These are phyloP conservation scores for Pygoscelis adeliae DNA, from an alignment of 2,113 vertebrate species.

Conservation along the genomic window DNA sequence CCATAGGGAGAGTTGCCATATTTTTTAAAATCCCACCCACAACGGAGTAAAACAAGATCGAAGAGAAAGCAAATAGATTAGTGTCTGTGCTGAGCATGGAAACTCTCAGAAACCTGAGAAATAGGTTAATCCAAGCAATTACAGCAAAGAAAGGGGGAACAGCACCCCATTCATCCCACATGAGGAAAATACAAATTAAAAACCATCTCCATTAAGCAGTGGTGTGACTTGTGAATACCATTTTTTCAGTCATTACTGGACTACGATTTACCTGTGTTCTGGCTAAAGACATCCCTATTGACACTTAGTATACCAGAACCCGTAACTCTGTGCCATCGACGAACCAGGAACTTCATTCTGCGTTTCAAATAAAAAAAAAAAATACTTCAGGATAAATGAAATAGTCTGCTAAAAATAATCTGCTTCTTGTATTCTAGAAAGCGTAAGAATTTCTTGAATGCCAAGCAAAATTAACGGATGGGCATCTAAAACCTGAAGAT, in stretches of 20 bases:
- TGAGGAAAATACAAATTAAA: neutral
- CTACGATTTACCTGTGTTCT: conserved; percentile 76
- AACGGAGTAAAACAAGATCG: neutral
- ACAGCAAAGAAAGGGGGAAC: neutral
- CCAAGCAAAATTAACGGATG: neutral
- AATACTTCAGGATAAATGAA: neutral
- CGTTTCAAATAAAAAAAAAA: neutral
- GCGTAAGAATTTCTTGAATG: neutral
- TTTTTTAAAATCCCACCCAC: neutral
- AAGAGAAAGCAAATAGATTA: neutral
- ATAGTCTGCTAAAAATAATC: neutral
- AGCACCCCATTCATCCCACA: neutral
- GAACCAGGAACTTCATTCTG: conserved; percentile 96
- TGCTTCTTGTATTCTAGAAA: neutral
- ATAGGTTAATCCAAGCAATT: neutral
- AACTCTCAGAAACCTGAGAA: neutral
- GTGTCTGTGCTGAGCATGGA: neutral
- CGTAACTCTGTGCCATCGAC: conserved; percentile 88
- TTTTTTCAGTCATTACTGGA: neutral
- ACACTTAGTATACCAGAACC: conserved; percentile 72
- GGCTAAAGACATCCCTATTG: conserved; percentile 83
- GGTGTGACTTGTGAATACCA: neutral
- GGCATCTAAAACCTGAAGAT: neutral
- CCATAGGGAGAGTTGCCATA: neutral
- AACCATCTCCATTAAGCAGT: neutral